phyloP scores from a whole-genome alignment of 1,140 invertebrate species.

The Pogonomyrmex barbatus region DNA sequence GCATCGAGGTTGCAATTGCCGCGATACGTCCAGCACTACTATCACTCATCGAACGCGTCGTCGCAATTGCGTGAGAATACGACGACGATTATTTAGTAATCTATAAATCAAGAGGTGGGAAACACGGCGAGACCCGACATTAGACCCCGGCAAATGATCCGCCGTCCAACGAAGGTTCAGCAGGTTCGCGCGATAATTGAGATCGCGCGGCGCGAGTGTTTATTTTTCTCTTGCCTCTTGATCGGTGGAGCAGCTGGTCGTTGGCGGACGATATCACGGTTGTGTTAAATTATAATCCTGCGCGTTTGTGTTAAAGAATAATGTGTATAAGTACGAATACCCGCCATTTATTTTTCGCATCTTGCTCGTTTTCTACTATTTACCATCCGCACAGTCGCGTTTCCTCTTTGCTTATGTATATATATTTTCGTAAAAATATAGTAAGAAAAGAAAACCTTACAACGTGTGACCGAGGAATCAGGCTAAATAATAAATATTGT shows the following conservation, averaged over 20 bases:
- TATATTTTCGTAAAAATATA: not conserved
- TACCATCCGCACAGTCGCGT: not conserved
- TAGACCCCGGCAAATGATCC: slow-evolving; percentile 67
- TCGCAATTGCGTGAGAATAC: slow-evolving; percentile 43
- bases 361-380: slow-evolving; percentile 1
- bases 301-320: slow-evolving; percentile 17
- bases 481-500: not conserved
- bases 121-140: slow-evolving; percentile 61
- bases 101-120: slow-evolving; percentile 70
- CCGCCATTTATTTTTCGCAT: slow-evolving; percentile 38
- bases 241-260: slow-evolving; percentile 13
- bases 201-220: slow-evolving; percentile 1
- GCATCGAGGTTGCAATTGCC: slow-evolving; percentile 17
- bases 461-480: not conserved
- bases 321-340: not conserved
- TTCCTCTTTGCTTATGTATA: not conserved
- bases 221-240: slow-evolving; percentile 22
- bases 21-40: not conserved
- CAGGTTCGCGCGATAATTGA: slow-evolving; percentile 60
- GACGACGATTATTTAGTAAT: slow-evolving; percentile 53
- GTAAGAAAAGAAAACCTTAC: not conserved
- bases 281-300: slow-evolving; percentile 42
- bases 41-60: not conserved
- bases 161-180: slow-evolving; percentile 7
- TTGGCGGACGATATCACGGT: slow-evolving; percentile 21